Percentiles rank a stretch among this genome's conserved stretches.
Conservation (phyloP, 2,888 invertebrate genomes). For the Terebella lapidaria region DNA sequence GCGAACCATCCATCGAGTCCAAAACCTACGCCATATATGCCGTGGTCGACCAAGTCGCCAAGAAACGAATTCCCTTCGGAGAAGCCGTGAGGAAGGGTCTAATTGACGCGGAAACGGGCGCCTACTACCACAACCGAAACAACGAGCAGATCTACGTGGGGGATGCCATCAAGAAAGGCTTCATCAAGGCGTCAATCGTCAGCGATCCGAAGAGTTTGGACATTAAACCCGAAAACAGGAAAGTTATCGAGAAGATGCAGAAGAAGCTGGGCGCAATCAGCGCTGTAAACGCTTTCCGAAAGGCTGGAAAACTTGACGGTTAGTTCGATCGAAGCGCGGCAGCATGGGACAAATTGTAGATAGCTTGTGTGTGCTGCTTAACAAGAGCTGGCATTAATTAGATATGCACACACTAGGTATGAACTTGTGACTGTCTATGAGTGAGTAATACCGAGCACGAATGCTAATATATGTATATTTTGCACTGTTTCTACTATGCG, state of each 20-base stretch:
- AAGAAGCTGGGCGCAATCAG: constrained; percentile 38
- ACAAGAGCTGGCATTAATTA: no score
- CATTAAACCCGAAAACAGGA: constrained; percentile 40
- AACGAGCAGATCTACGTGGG: constrained; percentile 37
- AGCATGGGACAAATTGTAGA: no score
- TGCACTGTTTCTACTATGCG: no score
- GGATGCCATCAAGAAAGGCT: constrained; percentile 49
- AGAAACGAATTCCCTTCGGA: constrained; percentile 28
- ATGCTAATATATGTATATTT: no score
- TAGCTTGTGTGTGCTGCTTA: no score
- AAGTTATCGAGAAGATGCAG: constrained; percentile 38
- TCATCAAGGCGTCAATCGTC: constrained; percentile 46
- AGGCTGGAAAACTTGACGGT: no score
- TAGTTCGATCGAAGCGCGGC: no score
- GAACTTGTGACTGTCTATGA: no score
- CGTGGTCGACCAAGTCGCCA: constrained; percentile 38
- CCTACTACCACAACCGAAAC: constrained; percentile 43
- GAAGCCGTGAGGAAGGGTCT: constrained; percentile 31
- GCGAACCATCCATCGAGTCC: constrained; percentile 32
- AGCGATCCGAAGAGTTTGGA: constrained; percentile 39
- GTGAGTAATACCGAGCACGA: no score
- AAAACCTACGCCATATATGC: constrained; percentile 48
- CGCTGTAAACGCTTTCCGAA: constrained; percentile 33
- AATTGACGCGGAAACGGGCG: constrained; percentile 38
- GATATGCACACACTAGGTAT: no score